Evolutionary conservation across 2,797 vertebrate genomes (phyloP).

Genomic region (Craterocephalus amniculus): DNA sequence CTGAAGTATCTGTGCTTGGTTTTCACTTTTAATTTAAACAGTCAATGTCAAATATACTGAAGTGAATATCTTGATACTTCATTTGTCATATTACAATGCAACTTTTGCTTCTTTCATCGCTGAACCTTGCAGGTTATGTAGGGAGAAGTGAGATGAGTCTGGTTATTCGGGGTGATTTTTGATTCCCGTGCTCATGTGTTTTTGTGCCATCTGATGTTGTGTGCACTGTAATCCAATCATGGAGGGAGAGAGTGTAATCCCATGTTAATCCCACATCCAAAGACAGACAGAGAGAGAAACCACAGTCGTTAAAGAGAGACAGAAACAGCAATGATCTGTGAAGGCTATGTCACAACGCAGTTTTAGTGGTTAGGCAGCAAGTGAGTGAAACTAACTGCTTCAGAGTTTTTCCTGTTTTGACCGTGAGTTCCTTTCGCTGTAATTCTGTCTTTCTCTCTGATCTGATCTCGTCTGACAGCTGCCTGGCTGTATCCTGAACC

Average conservation of each 20-base stretch:
- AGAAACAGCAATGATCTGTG: slow-evolving; percentile 56
- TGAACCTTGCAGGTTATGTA: slow-evolving; percentile 1
- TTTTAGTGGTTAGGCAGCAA: slow-evolving; percentile 36
- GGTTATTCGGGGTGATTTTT: slow-evolving; percentile 59
- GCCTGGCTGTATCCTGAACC: slow-evolving; percentile 66
- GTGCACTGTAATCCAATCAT: slow-evolving; percentile 82
- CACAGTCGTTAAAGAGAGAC: slow-evolving; percentile 46
- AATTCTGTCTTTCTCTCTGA: slow-evolving; percentile 67
- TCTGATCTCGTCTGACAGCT: slow-evolving; percentile 78
- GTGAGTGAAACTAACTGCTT: slow-evolving; percentile 5
- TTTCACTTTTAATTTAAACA: background rate
- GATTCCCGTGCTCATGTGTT: slow-evolving; percentile 65
- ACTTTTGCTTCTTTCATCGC: background rate
- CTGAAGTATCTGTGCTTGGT: background rate
- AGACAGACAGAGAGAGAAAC: slow-evolving; percentile 53
- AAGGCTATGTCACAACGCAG: slow-evolving; percentile 21
- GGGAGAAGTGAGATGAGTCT: background rate
- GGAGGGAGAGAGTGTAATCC: slow-evolving; percentile 77
- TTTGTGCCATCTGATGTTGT: slow-evolving; percentile 65
- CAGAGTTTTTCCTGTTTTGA: slow-evolving; percentile 19
- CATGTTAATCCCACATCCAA: slow-evolving; percentile 78
- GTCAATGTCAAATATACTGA: background rate
- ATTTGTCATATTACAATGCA: background rate
- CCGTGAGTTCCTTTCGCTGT: slow-evolving; percentile 40
- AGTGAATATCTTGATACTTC: background rate